Percentiles rank a stretch among this genome's conserved stretches.
phyloP scores from a whole-genome alignment of 2,888 invertebrate species.

The Steinernema hermaphroditum region DNA sequence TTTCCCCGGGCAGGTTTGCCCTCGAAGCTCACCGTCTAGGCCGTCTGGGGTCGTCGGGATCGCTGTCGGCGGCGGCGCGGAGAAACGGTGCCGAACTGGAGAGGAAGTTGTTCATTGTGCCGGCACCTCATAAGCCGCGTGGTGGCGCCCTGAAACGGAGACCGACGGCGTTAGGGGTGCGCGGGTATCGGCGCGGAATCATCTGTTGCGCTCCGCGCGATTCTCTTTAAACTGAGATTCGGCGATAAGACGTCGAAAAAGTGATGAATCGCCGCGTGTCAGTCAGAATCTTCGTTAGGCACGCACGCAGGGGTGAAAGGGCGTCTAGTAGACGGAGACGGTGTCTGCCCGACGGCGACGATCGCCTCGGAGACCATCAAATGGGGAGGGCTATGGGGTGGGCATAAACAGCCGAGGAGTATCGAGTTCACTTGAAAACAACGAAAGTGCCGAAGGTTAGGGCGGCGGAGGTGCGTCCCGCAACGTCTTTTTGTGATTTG shows the following conservation, averaged over 20 bases:
- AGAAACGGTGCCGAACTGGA: slow-evolving; percentile 27
- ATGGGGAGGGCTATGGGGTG: too few relatives aligned
- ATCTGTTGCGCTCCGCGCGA: background rate
- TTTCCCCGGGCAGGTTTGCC: background rate
- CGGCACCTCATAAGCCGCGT: slow-evolving; percentile 29
- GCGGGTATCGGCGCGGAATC: background rate
- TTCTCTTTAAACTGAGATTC: slow-evolving; percentile 12
- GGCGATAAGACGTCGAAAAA: background rate
- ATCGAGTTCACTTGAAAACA: too few relatives aligned
- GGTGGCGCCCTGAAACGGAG: slow-evolving; percentile 17
- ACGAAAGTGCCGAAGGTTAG: too few relatives aligned
- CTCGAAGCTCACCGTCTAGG: background rate
- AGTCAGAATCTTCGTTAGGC: slow-evolving; percentile 3
- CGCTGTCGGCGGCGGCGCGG: slow-evolving; percentile 18
- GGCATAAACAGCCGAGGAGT: too few relatives aligned
- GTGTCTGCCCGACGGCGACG: too few relatives aligned
- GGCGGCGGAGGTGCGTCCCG: too few relatives aligned
- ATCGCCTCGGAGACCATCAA: too few relatives aligned
- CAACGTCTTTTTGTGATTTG: too few relatives aligned
- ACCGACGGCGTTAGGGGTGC: background rate
- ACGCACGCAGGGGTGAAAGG: background rate
- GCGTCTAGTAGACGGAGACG: too few relatives aligned
- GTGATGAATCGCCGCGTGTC: slow-evolving; percentile 18
- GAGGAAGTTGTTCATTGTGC: slow-evolving; percentile 25
- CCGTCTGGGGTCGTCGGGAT: background rate